Conservation (phyloP, 2,888 invertebrate genomes). For the Thymelicus sylvestris region DNA sequence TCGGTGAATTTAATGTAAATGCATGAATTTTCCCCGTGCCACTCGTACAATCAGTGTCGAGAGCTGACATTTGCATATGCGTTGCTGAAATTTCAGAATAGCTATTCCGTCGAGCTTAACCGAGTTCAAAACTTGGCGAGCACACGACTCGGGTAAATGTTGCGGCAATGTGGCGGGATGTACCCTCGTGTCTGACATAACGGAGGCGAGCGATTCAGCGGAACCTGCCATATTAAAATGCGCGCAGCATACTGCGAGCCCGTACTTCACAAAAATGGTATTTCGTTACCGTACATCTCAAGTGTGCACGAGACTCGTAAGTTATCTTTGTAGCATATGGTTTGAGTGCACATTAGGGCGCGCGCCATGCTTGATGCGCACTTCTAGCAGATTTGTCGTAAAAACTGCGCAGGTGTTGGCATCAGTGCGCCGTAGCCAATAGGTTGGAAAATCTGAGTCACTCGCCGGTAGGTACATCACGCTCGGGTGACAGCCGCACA, state of each 20-base stretch:
- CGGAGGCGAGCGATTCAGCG: slow-evolving; percentile 53
- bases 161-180: slow-evolving; percentile 63
- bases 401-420: slow-evolving; percentile 67
- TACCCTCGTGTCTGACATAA: slow-evolving; percentile 65
- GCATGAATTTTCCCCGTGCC: slow-evolving; percentile 81
- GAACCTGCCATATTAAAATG: slow-evolving; percentile 60
- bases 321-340: slow-evolving; percentile 66
- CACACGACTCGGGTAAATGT: slow-evolving; percentile 66
- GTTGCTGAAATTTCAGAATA: slow-evolving; percentile 81
- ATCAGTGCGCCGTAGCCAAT: slow-evolving; percentile 56
- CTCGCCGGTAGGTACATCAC: slow-evolving; percentile 47
- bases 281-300: slow-evolving; percentile 52
- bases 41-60: slow-evolving; percentile 84
- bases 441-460: slow-evolving; percentile 62
- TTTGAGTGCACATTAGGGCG: slow-evolving; percentile 50
- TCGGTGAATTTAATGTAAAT: slow-evolving; percentile 83
- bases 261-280: slow-evolving; percentile 53
- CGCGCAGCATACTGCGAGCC: slow-evolving; percentile 53
- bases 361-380: slow-evolving; percentile 62
- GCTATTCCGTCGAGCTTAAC: slow-evolving; percentile 77
- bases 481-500: slow-evolving; percentile 62
- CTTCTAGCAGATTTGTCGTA: slow-evolving; percentile 59
- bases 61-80: slow-evolving; percentile 84
- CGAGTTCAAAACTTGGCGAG: slow-evolving; percentile 78
- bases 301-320: slow-evolving; percentile 56